Evolutionary conservation across 2,797 vertebrate species (phyloP), one percentile per base, ranked within the genome.

Genomic region (Clarias laeviceps): DNA sequence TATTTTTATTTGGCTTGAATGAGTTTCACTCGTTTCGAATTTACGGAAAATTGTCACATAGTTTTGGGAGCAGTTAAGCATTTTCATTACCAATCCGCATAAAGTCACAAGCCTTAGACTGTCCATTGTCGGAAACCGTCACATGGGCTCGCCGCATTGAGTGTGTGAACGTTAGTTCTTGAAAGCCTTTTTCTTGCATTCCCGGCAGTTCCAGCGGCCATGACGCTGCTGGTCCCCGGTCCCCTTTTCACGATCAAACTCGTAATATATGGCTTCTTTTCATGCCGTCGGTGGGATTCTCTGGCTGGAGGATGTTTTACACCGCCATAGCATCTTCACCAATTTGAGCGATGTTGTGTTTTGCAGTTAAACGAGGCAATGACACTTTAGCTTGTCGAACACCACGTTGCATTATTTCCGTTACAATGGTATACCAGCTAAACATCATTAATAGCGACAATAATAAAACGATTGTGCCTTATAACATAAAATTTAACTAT

Each of bases 171-270:
- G n/a, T n/a, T n/a, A 50, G 93, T 94, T 97, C 96, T 96, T 97
- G 92, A 93, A 94, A 83, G 95, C 95, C 93, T 98, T 98, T 95
- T 94, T 97, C 96, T 92, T 96, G 96, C 96, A 97, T 98, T 96
- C 97, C 97, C 90, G 97, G 96, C 91, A 97, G 97, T 92, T 97
- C 96, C 91, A 95, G 95, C 84, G 95, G 93, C 95, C 94, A 94
- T 96, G 96, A 94, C 95, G 96, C 93, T 96, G 95, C 95, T 96
- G 96, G 94, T 94, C 94, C 94, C 94, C 93, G 92, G 95, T 94
- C 95, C 97, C 97, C 92, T 96, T 97, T 95, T 99, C 97, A 96
- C 96, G 94, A 94, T 70, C 69, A 69, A 97, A 99, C 96, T 96
- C 96, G 97, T 97, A 98, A 98, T 97, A 98, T 97, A 98, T 98